Conservation (phyloP, 2,888 invertebrate genomes). For the Imbricaverruca yamaguchii region DNA sequence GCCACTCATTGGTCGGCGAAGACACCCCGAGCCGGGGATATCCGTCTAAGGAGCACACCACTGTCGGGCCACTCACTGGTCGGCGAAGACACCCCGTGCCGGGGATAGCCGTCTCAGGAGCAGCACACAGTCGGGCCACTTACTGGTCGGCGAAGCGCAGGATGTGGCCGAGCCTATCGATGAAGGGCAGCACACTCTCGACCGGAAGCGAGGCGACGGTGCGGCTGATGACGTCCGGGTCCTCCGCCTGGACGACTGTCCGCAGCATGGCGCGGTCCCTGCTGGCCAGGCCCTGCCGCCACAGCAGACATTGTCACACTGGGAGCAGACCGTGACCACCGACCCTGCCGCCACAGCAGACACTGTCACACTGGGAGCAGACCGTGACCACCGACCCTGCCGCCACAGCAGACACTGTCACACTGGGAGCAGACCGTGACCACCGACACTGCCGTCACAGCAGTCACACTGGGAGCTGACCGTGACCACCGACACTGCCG, state of each 20-base stretch:
- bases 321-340: too few species aligned
- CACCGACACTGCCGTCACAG: too few species aligned
- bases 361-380: too few species aligned
- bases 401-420: too few species aligned
- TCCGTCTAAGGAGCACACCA: too few species aligned
- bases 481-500: too few species aligned
- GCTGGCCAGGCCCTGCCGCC: slow-evolving; percentile 62
- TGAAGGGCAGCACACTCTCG: slow-evolving; percentile 60
- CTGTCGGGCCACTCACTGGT: too few species aligned
- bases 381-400: background rate
- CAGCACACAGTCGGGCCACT: slow-evolving; percentile 41
- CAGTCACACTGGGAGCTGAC: too few species aligned
- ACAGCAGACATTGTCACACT: background rate
- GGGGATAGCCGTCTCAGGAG: too few species aligned
- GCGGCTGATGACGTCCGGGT: slow-evolving; percentile 58
- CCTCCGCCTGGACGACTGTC: slow-evolving; percentile 60
- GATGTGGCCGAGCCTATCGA: slow-evolving; percentile 62
- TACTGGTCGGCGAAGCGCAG: slow-evolving; percentile 52
- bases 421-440: too few species aligned
- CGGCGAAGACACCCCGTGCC: too few species aligned
- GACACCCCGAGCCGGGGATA: background rate
- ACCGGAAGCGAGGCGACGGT: slow-evolving; percentile 70
- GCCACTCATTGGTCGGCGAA: slow-evolving; percentile 53
- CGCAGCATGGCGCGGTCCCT: slow-evolving; percentile 65
- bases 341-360: too few species aligned